Percentiles rank a stretch among this genome's conserved stretches.
phyloP scores from a whole-genome alignment of 2,888 invertebrate genomes.

The Siphonodentalium dalli region DNA sequence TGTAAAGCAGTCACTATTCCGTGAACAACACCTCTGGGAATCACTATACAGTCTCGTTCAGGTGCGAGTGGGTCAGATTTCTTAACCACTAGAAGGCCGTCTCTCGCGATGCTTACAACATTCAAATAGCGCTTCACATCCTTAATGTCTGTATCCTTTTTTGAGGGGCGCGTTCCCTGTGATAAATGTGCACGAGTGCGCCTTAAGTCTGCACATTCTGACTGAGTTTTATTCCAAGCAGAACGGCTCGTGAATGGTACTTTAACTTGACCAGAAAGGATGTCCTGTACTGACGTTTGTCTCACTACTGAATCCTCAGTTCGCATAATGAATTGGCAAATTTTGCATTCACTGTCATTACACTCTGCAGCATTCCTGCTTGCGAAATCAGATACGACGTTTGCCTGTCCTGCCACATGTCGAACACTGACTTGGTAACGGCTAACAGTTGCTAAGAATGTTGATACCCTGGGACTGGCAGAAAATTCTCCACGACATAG shows the following conservation, averaged over 20 bases:
- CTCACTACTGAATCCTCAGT: slow-evolving; percentile 24
- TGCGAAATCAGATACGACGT: slow-evolving; percentile 25
- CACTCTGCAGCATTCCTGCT: slow-evolving; percentile 24
- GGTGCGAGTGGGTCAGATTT: background rate
- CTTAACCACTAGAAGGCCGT: slow-evolving; percentile 20
- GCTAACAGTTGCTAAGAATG: slow-evolving; percentile 25
- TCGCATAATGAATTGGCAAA: slow-evolving; percentile 3
- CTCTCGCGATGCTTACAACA: slow-evolving; percentile 8
- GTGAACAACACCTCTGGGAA: too few relatives aligned
- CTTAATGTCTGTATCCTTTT: slow-evolving; percentile 8
- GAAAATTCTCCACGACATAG: slow-evolving; percentile 26
- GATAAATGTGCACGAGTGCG: slow-evolving; percentile 26
- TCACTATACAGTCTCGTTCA: too few relatives aligned
- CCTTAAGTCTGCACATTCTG: slow-evolving; percentile 21
- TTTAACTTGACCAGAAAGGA: background rate
- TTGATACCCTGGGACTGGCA: slow-evolving; percentile 15
- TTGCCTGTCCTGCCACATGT: slow-evolving; percentile 15
- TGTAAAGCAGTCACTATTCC: too few relatives aligned
- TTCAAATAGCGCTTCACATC: slow-evolving; percentile 29
- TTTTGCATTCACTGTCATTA: slow-evolving; percentile 13
- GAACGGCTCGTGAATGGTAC: slow-evolving; percentile 23
- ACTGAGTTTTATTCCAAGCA: slow-evolving; percentile 20
- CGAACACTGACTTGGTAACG: slow-evolving; percentile 20
- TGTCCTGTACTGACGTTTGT: slow-evolving; percentile 2
- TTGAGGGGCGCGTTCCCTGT: slow-evolving; percentile 14